Evolutionary conservation across 2,888 invertebrate species (phyloP).

Genomic region (Lithophane ornitopus): DNA sequence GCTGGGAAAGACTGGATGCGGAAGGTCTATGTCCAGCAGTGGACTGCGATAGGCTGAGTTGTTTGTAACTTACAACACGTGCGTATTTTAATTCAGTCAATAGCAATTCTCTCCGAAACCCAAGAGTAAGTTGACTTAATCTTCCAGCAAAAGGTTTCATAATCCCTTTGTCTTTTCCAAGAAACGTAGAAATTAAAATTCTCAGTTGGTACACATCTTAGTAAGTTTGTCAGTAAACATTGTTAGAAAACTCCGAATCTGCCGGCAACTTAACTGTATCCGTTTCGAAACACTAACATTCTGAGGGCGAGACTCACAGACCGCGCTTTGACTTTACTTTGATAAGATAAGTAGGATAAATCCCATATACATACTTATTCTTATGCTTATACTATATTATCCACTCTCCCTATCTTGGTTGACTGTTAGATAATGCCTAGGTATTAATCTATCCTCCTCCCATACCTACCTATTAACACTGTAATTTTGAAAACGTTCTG

Average conservation of each 20-base stretch:
- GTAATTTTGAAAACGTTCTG: neutral
- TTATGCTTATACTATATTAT: no score
- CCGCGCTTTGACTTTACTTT: neutral
- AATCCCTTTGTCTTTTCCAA: slow-evolving; percentile 46
- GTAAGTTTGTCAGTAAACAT: slow-evolving; percentile 65
- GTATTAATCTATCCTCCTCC: no score
- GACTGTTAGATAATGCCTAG: no score
- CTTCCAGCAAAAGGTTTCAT: slow-evolving; percentile 32
- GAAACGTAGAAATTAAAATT: slow-evolving; percentile 62
- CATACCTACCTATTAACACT: no score
- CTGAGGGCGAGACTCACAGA: slow-evolving; percentile 24
- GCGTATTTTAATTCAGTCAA: neutral
- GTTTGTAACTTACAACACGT: neutral
- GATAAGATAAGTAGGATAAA: neutral
- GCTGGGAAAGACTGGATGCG: no score
- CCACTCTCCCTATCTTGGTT: no score
- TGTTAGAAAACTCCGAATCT: slow-evolving; percentile 57
- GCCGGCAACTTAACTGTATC: slow-evolving; percentile 63
- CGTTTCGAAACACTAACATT: slow-evolving; percentile 56
- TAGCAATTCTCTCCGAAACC: neutral
- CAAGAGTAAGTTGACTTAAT: slow-evolving; percentile 9
- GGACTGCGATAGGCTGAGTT: no score
- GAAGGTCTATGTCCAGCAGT: no score
- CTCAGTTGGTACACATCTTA: slow-evolving; percentile 58
- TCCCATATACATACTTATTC: no score